Base-by-base conservation (phyloP, 2,888 invertebrate species). In the Anticlea derivata region DNA sequence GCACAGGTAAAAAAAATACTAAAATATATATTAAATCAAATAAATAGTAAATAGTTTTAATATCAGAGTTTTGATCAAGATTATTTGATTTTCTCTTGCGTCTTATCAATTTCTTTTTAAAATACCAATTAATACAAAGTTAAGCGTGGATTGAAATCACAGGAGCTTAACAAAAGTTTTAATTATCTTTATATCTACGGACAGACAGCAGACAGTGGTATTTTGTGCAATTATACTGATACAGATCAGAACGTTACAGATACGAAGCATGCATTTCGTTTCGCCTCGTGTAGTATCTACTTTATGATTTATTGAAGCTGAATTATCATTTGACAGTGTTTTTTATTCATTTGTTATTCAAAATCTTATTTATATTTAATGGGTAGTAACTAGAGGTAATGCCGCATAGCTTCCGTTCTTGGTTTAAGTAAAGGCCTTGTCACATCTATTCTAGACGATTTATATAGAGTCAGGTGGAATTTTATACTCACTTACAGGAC, bases 151-250 rank as follows among this genome's bases (percentile, higher is more conserved):
- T 55, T 55, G 61, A 55, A 68, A 60, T 56, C 55, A 58, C 54
- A 50, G 59, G 55, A 65, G 63, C 62, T 45, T 57, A 58, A 58
- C 67, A 66, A 59, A 59, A 51, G 52, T 39, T 47, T 51, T 48
- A 52, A 63, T 60, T 55, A 48, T 61, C 55, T 53, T 46, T 45
- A 39, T 52, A 68, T 68, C 65, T 66, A 60, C 70, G 67, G 69
- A 77, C 77, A 78, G 73, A 81, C 78, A 69, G 72, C 76, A 72
- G 72, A 80, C 73, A 75, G 74, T 75, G 71, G 80, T 80, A 82
- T 82, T 84, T 86, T 81, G 75, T 74, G 80, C 81, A 87, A 86
- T 85, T 85, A 85, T 73, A 67, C 58, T 70, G 86, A 86, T 87
- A 74, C 57, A 49, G 66, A 87, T 86, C 85, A 66, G 46, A 49